Evolutionary conservation across 1,140 invertebrate genomes (phyloP).

Genomic region (Bactericera cockerelli): DNA sequence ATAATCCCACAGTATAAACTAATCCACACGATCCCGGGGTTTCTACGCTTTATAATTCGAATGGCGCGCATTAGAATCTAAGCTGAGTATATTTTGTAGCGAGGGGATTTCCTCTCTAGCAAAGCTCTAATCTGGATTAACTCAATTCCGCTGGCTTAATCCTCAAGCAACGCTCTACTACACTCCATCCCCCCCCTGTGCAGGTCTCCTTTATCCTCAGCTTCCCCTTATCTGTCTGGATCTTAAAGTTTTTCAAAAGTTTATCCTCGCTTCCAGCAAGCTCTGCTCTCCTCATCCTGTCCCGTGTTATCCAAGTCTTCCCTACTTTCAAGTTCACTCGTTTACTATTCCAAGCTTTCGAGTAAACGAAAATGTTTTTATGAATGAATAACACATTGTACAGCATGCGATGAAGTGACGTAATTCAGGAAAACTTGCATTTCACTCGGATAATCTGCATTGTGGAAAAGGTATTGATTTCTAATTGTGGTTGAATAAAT

Average conservation of each 20-base stretch:
- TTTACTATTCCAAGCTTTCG: too few species aligned
- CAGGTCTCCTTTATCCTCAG: neutral
- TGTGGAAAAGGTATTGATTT: too few species aligned
- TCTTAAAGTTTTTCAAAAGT: neutral
- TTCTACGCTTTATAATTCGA: slow-evolving; percentile 9
- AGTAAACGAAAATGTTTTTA: too few species aligned
- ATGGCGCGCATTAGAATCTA: slow-evolving; percentile 6
- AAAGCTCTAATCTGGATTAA: slow-evolving; percentile 8
- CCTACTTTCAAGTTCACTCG: too few species aligned
- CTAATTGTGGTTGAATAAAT: too few species aligned
- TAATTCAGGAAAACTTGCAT: too few species aligned
- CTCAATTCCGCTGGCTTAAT: slow-evolving; percentile 9
- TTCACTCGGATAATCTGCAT: too few species aligned
- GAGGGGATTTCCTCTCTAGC: slow-evolving; percentile 5
- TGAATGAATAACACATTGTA: too few species aligned
- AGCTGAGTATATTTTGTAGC: slow-evolving; percentile 8
- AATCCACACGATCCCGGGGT: slow-evolving; percentile 8
- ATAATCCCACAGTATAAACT: slow-evolving; percentile 7
- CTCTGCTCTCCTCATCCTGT: neutral
- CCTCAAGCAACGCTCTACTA: slow-evolving; percentile 1
- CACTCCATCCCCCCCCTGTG: neutral
- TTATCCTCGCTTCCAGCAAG: neutral
- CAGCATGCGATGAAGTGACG: too few species aligned
- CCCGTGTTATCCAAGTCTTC: too few species aligned
- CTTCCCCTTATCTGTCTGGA: slow-evolving; percentile 3